These are phyloP conservation scores for Petaurus breviceps DNA, from an alignment of 2,113 vertebrate species.

Conservation along the genomic window DNA sequence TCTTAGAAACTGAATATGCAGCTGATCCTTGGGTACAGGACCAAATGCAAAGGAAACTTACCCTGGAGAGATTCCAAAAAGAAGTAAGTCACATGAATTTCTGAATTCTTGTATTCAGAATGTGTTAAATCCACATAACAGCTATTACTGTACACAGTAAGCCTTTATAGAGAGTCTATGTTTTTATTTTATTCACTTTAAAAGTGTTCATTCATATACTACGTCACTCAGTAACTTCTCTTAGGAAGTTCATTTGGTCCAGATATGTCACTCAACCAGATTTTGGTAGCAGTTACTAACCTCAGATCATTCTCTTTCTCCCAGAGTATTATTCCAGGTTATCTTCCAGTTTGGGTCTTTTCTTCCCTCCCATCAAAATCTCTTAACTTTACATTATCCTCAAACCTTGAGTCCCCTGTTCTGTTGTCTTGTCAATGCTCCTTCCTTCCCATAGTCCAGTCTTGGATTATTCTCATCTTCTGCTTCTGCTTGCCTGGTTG, in stretches of 20 bases:
- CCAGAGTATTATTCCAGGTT: not conserved
- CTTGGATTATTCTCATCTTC: too few species aligned
- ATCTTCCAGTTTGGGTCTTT: not conserved
- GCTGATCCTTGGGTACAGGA: constrained; percentile 97
- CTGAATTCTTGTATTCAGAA: not conserved
- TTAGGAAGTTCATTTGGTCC: not conserved
- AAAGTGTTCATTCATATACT: not conserved
- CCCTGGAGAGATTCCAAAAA: constrained; percentile 95
- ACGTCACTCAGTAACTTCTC: not conserved
- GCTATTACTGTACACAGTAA: not conserved
- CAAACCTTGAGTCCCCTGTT: not conserved
- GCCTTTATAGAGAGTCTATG: not conserved
- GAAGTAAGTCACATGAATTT: constrained; percentile 86
- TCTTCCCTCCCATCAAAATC: not conserved
- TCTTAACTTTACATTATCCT: not conserved
- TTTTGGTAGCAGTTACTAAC: not conserved
- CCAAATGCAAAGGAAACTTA: constrained; percentile 99
- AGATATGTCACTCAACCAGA: not conserved
- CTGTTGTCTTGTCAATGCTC: not conserved
- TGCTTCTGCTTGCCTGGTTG: not conserved
- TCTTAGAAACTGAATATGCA: constrained; percentile 93
- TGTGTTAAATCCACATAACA: not conserved
- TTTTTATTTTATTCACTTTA: not conserved
- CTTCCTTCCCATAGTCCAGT: not conserved
- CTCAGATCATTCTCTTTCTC: not conserved